Percentiles rank a stretch among this genome's conserved stretches.
These are phyloP conservation scores for Toxonevra muliebris DNA, from an alignment of 2,888 invertebrate genomes.

Conservation along the genomic window DNA sequence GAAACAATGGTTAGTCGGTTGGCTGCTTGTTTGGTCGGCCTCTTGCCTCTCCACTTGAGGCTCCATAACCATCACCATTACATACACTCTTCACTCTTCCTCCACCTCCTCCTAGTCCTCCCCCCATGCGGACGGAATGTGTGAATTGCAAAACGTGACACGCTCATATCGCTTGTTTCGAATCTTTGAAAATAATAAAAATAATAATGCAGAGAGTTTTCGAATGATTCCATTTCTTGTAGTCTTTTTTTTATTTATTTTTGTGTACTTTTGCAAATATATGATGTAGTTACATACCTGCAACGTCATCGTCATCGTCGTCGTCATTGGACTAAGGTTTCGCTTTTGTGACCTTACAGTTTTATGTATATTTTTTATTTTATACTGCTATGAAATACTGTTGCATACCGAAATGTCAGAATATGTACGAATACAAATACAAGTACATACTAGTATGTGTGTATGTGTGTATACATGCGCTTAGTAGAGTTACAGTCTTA, in stretches of 20 bases:
- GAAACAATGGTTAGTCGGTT: too few species aligned
- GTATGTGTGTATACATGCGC: not conserved
- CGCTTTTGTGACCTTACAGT: not conserved
- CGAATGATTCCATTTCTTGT: slow-evolving; percentile 20
- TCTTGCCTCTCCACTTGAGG: too few species aligned
- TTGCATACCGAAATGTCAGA: not conserved
- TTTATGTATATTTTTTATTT: not conserved
- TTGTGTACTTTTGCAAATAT: too few species aligned
- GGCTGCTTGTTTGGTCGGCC: too few species aligned
- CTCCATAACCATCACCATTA: too few species aligned
- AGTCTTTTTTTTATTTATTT: too few species aligned
- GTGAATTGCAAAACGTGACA: slow-evolving; percentile 29
- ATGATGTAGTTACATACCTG: too few species aligned
- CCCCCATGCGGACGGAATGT: slow-evolving; percentile 10
- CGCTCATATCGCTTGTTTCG: slow-evolving; percentile 25
- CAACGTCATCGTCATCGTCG: too few species aligned
- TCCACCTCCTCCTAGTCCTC: too few species aligned
- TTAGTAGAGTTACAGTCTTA: not conserved
- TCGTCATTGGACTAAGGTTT: not conserved
- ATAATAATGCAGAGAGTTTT: slow-evolving; percentile 21
- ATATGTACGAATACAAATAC: not conserved
- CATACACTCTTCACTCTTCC: too few species aligned
- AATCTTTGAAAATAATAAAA: slow-evolving; percentile 24
- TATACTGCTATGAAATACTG: not conserved
- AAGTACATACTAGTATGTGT: not conserved